Base-by-base conservation (phyloP, 2,888 invertebrate species). In the Marasmarcha lunaedactyla region DNA sequence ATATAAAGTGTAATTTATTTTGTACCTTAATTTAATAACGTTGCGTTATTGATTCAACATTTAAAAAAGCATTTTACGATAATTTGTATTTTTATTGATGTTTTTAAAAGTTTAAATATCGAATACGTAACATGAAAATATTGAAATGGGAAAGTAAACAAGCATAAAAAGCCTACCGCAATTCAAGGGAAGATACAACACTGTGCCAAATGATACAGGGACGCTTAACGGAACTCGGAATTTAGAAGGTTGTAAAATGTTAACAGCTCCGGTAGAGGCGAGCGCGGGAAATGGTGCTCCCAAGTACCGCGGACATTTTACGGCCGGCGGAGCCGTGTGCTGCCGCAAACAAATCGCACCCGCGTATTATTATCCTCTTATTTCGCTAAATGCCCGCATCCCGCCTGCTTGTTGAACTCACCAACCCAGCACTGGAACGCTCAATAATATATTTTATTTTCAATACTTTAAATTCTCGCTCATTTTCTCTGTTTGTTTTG, bases 211-310 rank as follows among this genome's bases (percentile, higher is more conserved):
- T 20, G 20, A 20, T 20, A 20, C 20, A 20, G 4, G 20, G 7
- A 20, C 4, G 20, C 20, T 5, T 20, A 20, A 20, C 20, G 50
- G 37, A 49, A 51, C 51, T 42, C 45, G 47, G 45, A 50, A 52
- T 55, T 58, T 52, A 50, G 52, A 50, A 54, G 57, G 64, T 60
- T 64, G 65, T 68, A 59, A 65, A 66, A 68, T 59, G 64, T 68
- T 65, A 67, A 69, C 61, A 56, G 52, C 53, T 20, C 4, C 4
- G 7, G 20, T 20, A 44, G 54, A 47, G 49, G 50, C 50, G 54
- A 30, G 10, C 9, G 6, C 11, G 30, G 30, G 30, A 11, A n/a
- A 10, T 30, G 4, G 30, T n/a, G 30, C n/a, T n/a, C 4, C 3
- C 30, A 30, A 30, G 20, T 20, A 20, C 20, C 7, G 20, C 6